Evolutionary conservation across 2,888 invertebrate genomes (phyloP), one percentile per base, ranked within the genome.

Genomic region (Caenorhabditis auriculariae): DNA sequence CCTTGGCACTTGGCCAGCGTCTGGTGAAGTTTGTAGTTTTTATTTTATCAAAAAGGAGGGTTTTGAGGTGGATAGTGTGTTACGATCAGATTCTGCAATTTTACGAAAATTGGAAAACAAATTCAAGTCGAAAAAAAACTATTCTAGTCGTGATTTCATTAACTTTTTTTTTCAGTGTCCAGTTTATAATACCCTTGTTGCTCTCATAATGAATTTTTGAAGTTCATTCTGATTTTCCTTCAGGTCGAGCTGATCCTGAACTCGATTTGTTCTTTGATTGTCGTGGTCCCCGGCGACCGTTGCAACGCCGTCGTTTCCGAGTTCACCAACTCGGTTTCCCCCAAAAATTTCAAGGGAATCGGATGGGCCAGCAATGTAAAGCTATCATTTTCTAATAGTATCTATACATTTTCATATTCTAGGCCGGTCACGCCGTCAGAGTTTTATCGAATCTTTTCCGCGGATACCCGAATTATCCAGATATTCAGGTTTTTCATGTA

Each of bases 261-360:
- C 85, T 93, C 94, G 82, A 92, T 96, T 83, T 93, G 94, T 3
- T 94, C 94, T 5, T 90, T 96, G 70, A 89, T 95, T 87, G 90
- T 94, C 17, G 69, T 83, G 88, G 89, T 93, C 74, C 90, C 91
- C 9, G 85, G 89, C 62, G 91, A 91, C 80, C 87, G 91, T 68
- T 90, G 90, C 24, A 91, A 92, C 83, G 90, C 90, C 81, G 88
- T 93, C 72, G 90, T 94, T 70, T 83, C 50, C 0, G 48, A 63
- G 0, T 66, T 69, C 49, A 58, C 59, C 53, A 56, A 61, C 17
- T 53, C 51, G 4, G 47, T 69, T 5, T 57, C 51, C 12, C 66
- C 69, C 4, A 47, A 58, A 24, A 37, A 43, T 38, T 74, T 71
- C 60, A 67, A 61, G 37, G 77, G 76, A 48, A 43, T 45, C 26